Percentiles rank a stretch among this genome's conserved stretches.
phyloP scores from a whole-genome alignment of 2,113 vertebrate genomes.

The Eurystomus gularis region DNA sequence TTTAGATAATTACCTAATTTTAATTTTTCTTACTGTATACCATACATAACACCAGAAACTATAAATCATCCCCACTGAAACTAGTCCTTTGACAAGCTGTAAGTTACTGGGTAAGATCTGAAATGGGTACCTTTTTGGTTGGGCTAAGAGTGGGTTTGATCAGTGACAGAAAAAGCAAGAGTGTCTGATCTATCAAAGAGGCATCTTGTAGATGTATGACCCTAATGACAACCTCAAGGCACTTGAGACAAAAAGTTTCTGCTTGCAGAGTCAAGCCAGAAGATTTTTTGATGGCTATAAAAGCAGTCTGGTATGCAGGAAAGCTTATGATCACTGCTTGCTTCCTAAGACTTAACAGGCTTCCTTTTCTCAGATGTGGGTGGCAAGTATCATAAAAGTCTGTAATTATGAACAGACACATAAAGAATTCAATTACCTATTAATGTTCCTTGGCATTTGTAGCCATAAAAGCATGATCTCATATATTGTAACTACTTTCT shows the following conservation, averaged over 20 bases:
- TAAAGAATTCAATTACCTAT: constrained; percentile 30
- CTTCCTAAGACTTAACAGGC: background rate
- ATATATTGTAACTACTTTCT: background rate
- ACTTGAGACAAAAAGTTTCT: background rate
- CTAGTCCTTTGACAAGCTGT: background rate
- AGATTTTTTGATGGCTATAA: background rate
- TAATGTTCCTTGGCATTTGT: background rate
- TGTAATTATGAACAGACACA: background rate
- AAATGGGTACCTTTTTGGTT: background rate
- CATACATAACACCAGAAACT: background rate
- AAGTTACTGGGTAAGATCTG: background rate
- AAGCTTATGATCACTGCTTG: background rate
- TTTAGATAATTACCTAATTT: background rate
- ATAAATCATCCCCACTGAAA: background rate
- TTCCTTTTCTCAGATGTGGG: background rate
- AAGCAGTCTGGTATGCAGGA: background rate
- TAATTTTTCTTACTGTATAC: background rate
- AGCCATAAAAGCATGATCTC: constrained; percentile 46
- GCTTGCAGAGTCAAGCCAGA: background rate
- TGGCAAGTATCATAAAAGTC: background rate
- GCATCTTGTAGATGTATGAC: background rate
- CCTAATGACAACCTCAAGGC: background rate
- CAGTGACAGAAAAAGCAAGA: background rate
- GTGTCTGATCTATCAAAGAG: background rate
- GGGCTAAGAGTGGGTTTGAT: background rate